These are phyloP conservation scores for Rhipidura dahli DNA, from an alignment of 2,113 vertebrate species.

Conservation along the genomic window DNA sequence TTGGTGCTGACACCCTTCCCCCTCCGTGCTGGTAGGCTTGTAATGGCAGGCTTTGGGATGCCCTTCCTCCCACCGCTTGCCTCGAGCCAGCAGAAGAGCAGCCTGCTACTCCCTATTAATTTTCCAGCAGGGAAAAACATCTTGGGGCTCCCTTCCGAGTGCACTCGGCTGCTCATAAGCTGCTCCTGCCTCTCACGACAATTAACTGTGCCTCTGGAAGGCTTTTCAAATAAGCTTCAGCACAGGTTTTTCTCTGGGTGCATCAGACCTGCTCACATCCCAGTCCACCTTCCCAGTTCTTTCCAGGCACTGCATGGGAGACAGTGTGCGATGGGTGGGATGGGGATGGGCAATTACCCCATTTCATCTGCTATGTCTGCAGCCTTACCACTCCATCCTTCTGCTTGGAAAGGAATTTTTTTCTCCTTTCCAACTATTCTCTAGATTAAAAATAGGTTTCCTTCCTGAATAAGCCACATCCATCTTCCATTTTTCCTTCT, in stretches of 20 bases:
- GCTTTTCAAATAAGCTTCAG: not conserved
- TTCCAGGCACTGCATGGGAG: not conserved
- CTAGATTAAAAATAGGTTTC: not conserved
- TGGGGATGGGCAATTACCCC: not conserved
- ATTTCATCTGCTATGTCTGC: not conserved
- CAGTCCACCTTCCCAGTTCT: not conserved
- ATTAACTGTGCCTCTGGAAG: not conserved
- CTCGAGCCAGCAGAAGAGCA: conserved; percentile 11
- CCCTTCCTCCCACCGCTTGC: conserved; percentile 22
- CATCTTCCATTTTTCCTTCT: not conserved
- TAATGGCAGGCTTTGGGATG: not conserved
- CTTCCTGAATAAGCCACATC: not conserved
- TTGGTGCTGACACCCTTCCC: conserved; percentile 51
- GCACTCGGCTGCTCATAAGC: not conserved
- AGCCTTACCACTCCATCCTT: not conserved
- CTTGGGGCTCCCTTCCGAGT: not conserved
- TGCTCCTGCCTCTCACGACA: not conserved
- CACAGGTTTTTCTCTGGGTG: not conserved
- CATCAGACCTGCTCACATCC: not conserved
- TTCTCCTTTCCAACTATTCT: not conserved
- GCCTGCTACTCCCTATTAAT: conserved; percentile 57
- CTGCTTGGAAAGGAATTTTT: not conserved
- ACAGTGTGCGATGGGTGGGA: not conserved
- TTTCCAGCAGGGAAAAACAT: conserved; percentile 31
- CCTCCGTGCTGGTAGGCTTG: conserved; percentile 10